phyloP scores from a whole-genome alignment of 1,140 invertebrate species.

The Agrypnia vestita region DNA sequence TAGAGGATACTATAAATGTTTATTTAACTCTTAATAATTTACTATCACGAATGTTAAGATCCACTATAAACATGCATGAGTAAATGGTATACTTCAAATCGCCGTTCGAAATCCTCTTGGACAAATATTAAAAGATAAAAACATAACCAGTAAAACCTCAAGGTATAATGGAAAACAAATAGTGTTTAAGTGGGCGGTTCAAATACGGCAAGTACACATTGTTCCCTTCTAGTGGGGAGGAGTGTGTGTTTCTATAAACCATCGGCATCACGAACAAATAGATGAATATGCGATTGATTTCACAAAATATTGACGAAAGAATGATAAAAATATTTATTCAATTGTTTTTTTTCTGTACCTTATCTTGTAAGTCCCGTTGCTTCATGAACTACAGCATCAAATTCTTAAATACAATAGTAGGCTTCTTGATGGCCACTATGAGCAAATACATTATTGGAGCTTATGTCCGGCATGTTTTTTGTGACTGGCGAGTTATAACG shows the following conservation, averaged over 20 bases:
- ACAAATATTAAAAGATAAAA: conserved; percentile 13
- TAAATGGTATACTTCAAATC: not conserved
- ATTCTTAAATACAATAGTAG: conserved; percentile 9
- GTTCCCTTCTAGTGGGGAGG: conserved; percentile 24
- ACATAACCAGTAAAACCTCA: conserved; percentile 17
- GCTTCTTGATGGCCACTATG: no score
- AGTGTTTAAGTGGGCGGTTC: conserved; percentile 4
- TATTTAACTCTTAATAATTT: no score
- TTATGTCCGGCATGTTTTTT: no score
- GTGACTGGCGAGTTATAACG: no score
- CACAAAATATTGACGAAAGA: conserved; percentile 24
- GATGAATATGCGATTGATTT: not conserved
- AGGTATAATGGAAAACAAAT: conserved; percentile 35
- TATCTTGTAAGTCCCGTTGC: no score
- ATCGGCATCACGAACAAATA: conserved; percentile 32
- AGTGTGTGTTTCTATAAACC: conserved; percentile 15
- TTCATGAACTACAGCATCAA: no score
- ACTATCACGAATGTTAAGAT: no score
- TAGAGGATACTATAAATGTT: no score
- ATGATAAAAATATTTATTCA: conserved; percentile 28
- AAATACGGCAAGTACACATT: conserved; percentile 29
- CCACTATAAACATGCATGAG: no score
- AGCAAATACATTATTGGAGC: no score
- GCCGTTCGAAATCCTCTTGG: conserved; percentile 11
- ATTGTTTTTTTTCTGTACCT: conserved; percentile 16